phyloP scores from a whole-genome alignment of 1,140 invertebrate genomes.

The Drosophila tani region DNA sequence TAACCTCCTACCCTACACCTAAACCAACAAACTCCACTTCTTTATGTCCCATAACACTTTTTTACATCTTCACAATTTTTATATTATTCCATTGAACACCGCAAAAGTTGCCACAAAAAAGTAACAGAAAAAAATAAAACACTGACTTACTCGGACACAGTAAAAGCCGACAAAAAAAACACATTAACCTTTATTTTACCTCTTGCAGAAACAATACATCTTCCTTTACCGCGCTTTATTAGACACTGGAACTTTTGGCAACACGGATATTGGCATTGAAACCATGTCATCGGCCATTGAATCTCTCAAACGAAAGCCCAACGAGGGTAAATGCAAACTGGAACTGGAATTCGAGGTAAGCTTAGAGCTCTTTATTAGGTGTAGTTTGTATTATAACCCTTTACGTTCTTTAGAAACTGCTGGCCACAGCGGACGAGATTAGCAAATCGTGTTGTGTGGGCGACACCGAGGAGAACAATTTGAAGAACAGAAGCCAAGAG shows the following conservation, averaged over 20 bases:
- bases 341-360: constrained; percentile 94
- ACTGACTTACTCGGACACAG: too few species aligned
- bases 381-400: not conserved
- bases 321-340: constrained; percentile 89
- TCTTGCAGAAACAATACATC: constrained; percentile 96
- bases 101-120: too few species aligned
- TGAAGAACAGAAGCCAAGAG: constrained; percentile 94
- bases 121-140: too few species aligned
- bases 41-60: too few species aligned
- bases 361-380: constrained; percentile 14
- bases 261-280: constrained; percentile 93
- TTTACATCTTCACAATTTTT: too few species aligned
- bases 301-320: constrained; percentile 88
- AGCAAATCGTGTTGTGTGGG: constrained; percentile 93
- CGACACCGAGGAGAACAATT: constrained; percentile 92
- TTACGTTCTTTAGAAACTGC: constrained; percentile 88
- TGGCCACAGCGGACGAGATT: constrained; percentile 91
- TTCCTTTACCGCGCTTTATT: constrained; percentile 98
- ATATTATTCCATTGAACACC: too few species aligned
- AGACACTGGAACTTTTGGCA: constrained; percentile 96
- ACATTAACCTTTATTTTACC: not conserved
- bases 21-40: too few species aligned
- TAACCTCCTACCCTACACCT: too few species aligned
- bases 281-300: constrained; percentile 90
- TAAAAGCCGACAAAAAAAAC: too few species aligned